phyloP scores from a whole-genome alignment of 2,113 vertebrate genomes.

The Epinephelus lanceolatus region DNA sequence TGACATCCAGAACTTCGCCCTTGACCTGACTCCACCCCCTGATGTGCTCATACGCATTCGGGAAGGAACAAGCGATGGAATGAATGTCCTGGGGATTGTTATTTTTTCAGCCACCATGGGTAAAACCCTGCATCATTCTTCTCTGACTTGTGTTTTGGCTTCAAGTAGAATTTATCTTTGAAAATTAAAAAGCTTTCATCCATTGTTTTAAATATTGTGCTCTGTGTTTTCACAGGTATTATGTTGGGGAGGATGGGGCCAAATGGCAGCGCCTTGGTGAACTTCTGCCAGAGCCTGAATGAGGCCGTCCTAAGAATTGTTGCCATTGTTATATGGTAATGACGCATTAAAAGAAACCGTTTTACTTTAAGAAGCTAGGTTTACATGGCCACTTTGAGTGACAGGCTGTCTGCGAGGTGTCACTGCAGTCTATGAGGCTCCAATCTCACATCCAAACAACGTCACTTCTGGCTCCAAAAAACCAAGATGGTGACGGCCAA shows the following conservation, averaged over 20 bases:
- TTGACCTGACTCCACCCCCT: slow-evolving; percentile 94
- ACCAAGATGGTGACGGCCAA: no score
- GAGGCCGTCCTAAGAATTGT: slow-evolving; percentile 97
- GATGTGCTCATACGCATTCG: slow-evolving; percentile 91
- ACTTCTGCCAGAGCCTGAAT: slow-evolving; percentile 97
- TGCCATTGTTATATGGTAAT: slow-evolving; percentile 95
- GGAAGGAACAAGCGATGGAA: slow-evolving; percentile 94
- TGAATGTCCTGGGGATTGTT: slow-evolving; percentile 98
- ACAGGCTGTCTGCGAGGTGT: no score
- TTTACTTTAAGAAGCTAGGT: no score
- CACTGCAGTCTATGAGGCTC: no score
- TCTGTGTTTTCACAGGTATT: slow-evolving; percentile 85
- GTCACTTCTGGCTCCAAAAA: no score
- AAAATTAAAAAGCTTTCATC: not conserved
- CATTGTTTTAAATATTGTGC: not conserved
- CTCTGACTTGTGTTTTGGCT: not conserved
- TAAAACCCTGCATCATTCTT: slow-evolving; percentile 58
- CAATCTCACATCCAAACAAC: no score
- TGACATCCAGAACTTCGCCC: slow-evolving; percentile 91
- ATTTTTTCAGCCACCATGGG: slow-evolving; percentile 99
- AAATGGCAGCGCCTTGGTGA: slow-evolving; percentile 93
- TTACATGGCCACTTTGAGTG: no score
- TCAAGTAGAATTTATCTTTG: not conserved
- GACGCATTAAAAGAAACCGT: no score
- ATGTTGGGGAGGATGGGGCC: slow-evolving; percentile 98